phyloP scores from a whole-genome alignment of 2,888 invertebrate genomes.

The Silvanus unidentatus region DNA sequence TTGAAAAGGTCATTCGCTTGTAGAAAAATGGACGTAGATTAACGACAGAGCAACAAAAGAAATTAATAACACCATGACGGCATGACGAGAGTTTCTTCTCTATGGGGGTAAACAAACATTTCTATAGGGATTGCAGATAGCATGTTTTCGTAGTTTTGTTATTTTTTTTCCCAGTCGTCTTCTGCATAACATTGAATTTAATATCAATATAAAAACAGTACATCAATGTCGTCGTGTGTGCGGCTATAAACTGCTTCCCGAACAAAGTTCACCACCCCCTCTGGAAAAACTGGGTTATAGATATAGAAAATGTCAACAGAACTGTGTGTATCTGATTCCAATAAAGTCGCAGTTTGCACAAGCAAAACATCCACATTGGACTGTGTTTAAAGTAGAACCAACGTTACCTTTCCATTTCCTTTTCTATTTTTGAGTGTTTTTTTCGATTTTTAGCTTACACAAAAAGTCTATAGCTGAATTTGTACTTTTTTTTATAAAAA shows the following conservation, averaged over 20 bases:
- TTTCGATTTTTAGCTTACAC: too few relatives aligned
- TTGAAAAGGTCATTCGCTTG: too few relatives aligned
- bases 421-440: too few relatives aligned
- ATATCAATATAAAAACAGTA: constrained; percentile 19
- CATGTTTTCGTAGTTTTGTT: too few relatives aligned
- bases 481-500: too few relatives aligned
- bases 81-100: too few relatives aligned
- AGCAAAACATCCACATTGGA: constrained; percentile 11
- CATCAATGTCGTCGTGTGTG: constrained; percentile 17
- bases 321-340: constrained; percentile 16
- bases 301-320: constrained; percentile 13
- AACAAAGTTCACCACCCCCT: constrained; percentile 12
- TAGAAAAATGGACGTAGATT: constrained; percentile 6
- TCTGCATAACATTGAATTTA: constrained; percentile 2
- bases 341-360: constrained; percentile 15
- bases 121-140: too few relatives aligned
- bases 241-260: constrained; percentile 19
- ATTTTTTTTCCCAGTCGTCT: constrained; percentile 6
- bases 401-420: too few relatives aligned
- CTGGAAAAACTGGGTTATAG: constrained; percentile 13
- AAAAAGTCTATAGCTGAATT: too few relatives aligned
- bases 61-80: too few relatives aligned
- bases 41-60: too few relatives aligned
- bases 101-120: too few relatives aligned
- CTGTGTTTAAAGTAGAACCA: not conserved